phyloP scores from a whole-genome alignment of 2,888 invertebrate species.

The Seira sanloemensis region DNA sequence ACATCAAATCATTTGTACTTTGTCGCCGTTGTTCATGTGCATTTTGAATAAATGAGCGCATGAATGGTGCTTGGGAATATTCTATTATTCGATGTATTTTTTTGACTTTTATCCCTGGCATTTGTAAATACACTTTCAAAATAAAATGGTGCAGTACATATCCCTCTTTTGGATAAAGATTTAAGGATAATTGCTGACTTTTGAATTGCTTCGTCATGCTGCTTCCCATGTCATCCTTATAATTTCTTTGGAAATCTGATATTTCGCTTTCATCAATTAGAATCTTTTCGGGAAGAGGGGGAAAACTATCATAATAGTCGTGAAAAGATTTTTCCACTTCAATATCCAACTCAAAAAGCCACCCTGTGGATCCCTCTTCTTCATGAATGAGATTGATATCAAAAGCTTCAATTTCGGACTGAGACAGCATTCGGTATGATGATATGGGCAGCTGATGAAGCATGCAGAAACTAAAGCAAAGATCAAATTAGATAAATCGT shows the following conservation, averaged over 20 bases:
- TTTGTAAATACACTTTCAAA: background rate
- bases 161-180: conserved; percentile 22
- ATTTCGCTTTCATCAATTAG: background rate
- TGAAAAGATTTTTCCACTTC: background rate
- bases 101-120: background rate
- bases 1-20: background rate
- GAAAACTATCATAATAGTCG: background rate
- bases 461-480: too few species aligned
- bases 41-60: conserved; percentile 4
- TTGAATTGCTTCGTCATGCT: conserved; percentile 1
- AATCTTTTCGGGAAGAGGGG: conserved; percentile 11
- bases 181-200: background rate
- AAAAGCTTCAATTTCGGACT: background rate
- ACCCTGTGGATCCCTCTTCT: background rate
- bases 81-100: background rate
- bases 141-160: conserved; percentile 24
- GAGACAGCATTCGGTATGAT: background rate
- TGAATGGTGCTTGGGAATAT: background rate
- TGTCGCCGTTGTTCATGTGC: background rate
- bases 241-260: conserved; percentile 16
- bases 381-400: background rate
- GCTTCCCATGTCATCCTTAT: conserved; percentile 2
- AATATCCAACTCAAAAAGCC: background rate
- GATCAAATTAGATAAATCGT: too few species aligned
- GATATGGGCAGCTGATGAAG: background rate